A percentile compares a stretch with the other conserved stretches of the same genome.
Evolutionary conservation across 1,140 invertebrate genomes (phyloP).

Genomic region (Bombus pascuorum): DNA sequence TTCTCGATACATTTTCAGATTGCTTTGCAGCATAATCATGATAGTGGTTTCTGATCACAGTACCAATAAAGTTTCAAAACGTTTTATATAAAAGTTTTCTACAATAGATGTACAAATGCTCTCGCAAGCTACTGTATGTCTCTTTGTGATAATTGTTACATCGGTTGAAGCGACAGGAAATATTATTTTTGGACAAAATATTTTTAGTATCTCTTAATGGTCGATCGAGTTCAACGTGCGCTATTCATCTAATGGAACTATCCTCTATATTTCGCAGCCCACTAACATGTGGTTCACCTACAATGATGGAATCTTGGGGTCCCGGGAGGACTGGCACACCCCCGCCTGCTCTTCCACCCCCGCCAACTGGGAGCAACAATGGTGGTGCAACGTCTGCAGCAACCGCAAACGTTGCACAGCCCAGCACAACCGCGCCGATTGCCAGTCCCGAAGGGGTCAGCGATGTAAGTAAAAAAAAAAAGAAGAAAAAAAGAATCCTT

Average conservation of each 20-base stretch:
- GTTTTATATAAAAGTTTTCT: too few relatives aligned
- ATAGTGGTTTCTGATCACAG: too few relatives aligned
- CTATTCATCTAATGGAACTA: slow-evolving; percentile 32
- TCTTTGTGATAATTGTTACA: not conserved
- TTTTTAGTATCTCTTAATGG: not conserved
- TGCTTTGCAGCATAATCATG: too few relatives aligned
- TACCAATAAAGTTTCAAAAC: too few relatives aligned
- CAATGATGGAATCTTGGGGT: slow-evolving; percentile 80
- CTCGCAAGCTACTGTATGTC: too few relatives aligned
- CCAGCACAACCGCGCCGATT: slow-evolving; percentile 79
- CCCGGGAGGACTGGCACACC: slow-evolving; percentile 74
- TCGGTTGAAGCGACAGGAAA: not conserved
- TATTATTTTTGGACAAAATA: not conserved
- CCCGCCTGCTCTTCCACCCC: slow-evolving; percentile 73
- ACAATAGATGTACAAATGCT: too few relatives aligned
- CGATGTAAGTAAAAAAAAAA: slow-evolving; percentile 71
- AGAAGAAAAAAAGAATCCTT: not conserved
- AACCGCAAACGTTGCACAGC: slow-evolving; percentile 63
- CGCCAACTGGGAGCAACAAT: slow-evolving; percentile 69
- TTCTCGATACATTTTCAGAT: too few relatives aligned
- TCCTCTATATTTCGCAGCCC: slow-evolving; percentile 77
- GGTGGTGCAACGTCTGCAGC: slow-evolving; percentile 68
- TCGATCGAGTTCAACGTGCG: not conserved
- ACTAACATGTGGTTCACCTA: slow-evolving; percentile 83
- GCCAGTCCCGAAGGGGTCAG: slow-evolving; percentile 82